These are phyloP conservation scores for Spodoptera frugiperda DNA, from an alignment of 1,140 invertebrate genomes.

Conservation along the genomic window DNA sequence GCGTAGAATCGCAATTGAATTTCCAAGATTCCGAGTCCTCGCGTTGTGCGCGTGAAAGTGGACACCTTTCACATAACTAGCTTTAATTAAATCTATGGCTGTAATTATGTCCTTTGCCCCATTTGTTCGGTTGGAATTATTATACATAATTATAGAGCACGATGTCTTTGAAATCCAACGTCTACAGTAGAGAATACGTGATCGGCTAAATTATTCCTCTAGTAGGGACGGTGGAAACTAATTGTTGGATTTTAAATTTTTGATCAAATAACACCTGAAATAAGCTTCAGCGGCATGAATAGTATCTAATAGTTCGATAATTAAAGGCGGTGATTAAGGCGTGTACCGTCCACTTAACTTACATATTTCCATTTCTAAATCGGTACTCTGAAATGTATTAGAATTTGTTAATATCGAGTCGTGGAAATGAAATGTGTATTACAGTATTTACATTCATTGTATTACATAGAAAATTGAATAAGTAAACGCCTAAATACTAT, in stretches of 20 bases:
- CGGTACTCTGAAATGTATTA: constrained; percentile 26
- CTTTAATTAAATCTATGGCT: constrained; percentile 75
- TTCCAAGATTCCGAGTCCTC: constrained; percentile 67
- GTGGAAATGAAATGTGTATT: constrained; percentile 14
- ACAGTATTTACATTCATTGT: background rate
- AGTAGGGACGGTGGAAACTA: constrained; percentile 69
- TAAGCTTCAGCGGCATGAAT: constrained; percentile 72
- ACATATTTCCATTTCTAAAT: constrained; percentile 38
- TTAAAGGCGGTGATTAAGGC: constrained; percentile 63
- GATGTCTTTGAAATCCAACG: constrained; percentile 72
- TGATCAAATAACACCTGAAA: constrained; percentile 82
- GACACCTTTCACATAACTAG: constrained; percentile 80
- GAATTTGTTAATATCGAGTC: constrained; percentile 29
- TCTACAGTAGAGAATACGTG: constrained; percentile 60
- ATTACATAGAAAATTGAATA: background rate
- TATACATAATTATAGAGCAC: constrained; percentile 74
- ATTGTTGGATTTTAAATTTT: constrained; percentile 76
- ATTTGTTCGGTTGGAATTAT: constrained; percentile 76
- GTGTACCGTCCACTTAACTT: constrained; percentile 37
- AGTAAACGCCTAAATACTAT: background rate
- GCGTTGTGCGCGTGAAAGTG: constrained; percentile 74
- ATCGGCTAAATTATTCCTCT: constrained; percentile 63
- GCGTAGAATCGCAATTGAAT: constrained; percentile 63
- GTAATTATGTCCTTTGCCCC: constrained; percentile 80
- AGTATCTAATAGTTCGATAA: constrained; percentile 67